These are phyloP conservation scores for Semaprochilodus insignis DNA, from an alignment of 2,797 vertebrate species.

Conservation along the genomic window DNA sequence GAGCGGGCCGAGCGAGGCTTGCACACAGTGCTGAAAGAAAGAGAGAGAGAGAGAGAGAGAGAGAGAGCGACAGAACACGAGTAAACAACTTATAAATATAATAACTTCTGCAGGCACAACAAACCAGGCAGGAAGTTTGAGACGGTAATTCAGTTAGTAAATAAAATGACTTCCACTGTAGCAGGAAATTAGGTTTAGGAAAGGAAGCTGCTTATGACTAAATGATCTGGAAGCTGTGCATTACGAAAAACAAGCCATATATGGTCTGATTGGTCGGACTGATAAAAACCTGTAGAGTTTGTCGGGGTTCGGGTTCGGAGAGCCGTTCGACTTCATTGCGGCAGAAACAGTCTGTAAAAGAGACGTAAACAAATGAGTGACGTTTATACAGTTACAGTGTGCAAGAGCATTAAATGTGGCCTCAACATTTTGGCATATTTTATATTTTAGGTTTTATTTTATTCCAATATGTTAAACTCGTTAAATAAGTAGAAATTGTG, in stretches of 20 bases:
- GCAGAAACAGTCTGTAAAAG: slow-evolving; percentile 80
- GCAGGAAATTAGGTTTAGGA: not conserved
- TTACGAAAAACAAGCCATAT: not conserved
- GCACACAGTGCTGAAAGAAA: slow-evolving; percentile 83
- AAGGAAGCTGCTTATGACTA: not conserved
- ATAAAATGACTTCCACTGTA: not conserved
- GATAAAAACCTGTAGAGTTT: slow-evolving; percentile 85
- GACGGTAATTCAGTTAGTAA: not conserved
- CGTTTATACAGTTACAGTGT: not conserved
- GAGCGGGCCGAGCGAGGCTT: slow-evolving; percentile 86
- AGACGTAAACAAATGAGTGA: slow-evolving; percentile 14
- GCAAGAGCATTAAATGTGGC: no score
- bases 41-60: slow-evolving; percentile 26
- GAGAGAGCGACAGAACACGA: not conserved
- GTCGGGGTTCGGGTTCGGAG: slow-evolving; percentile 81
- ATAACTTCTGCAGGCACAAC: not conserved
- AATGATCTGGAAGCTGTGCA: no score
- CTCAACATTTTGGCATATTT: no score
- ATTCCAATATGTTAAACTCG: no score
- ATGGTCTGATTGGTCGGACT: no score
- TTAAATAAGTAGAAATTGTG: no score
- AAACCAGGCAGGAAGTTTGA: not conserved
- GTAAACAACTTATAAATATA: no score
- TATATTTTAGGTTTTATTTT: no score
- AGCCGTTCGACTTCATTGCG: slow-evolving; percentile 78